These are phyloP conservation scores for Syngnathus floridae DNA, from an alignment of 2,113 vertebrate genomes.

Conservation along the genomic window DNA sequence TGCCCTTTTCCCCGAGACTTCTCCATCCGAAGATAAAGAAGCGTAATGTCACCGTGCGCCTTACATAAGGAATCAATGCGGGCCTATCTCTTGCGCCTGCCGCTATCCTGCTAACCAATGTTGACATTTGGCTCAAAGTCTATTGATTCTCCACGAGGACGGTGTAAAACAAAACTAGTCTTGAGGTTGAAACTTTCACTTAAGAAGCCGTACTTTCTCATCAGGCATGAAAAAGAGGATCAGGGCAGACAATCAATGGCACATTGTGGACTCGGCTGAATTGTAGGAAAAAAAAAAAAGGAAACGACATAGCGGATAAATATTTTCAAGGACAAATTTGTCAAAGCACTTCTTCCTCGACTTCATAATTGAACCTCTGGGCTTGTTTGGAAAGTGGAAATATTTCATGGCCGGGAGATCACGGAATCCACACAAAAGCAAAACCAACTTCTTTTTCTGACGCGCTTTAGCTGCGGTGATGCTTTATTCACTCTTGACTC, in stretches of 20 bases:
- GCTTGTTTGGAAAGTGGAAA: slow-evolving; percentile 28
- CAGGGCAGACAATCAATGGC: slow-evolving; percentile 7
- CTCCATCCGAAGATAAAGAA: slow-evolving; percentile 32
- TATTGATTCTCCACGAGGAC: slow-evolving; percentile 46
- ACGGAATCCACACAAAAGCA: slow-evolving; percentile 11
- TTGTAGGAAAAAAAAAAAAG: neutral
- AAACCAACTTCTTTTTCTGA: slow-evolving; percentile 1
- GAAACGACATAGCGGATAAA: slow-evolving; percentile 17
- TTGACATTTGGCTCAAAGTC: slow-evolving; percentile 59
- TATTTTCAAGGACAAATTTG: slow-evolving; percentile 17
- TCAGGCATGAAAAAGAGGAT: slow-evolving; percentile 7
- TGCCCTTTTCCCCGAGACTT: slow-evolving; percentile 56
- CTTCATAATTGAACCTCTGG: slow-evolving; percentile 21
- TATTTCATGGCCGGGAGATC: slow-evolving; percentile 16
- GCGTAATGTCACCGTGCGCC: slow-evolving; percentile 55
- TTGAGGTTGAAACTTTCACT: slow-evolving; percentile 11
- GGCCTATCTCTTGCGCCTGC: slow-evolving; percentile 26
- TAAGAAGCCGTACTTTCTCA: slow-evolving; percentile 7
- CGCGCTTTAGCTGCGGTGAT: slow-evolving; percentile 2
- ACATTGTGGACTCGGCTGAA: neutral
- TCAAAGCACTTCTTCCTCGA: neutral
- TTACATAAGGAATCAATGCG: slow-evolving; percentile 58
- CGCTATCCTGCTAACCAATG: slow-evolving; percentile 40
- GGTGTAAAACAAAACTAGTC: slow-evolving; percentile 16
- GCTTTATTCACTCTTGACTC: neutral